Percentiles rank a stretch among this genome's conserved stretches.
phyloP scores from a whole-genome alignment of 2,797 vertebrate species.

The Loris lydekkerianus region DNA sequence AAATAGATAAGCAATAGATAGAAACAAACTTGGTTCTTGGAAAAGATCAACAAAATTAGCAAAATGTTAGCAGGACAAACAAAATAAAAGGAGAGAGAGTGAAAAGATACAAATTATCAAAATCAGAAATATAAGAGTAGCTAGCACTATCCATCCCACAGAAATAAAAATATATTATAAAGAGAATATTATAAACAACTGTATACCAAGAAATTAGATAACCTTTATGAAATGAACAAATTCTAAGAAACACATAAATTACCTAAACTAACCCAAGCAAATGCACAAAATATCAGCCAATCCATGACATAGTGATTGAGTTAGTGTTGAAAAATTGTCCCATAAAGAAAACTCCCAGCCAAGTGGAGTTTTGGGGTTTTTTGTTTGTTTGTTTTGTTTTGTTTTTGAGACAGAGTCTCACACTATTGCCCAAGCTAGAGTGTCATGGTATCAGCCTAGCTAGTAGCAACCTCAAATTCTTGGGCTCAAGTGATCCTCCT shows the following conservation, averaged over 20 bases:
- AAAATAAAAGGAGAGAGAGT: neutral
- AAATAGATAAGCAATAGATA: neutral
- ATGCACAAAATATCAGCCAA: neutral
- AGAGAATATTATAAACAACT: no score
- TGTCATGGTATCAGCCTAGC: no score
- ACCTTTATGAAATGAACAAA: neutral
- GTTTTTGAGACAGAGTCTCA: no score
- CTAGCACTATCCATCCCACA: neutral
- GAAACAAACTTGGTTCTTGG: neutral
- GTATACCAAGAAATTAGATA: slow-evolving; percentile 3
- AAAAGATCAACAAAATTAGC: neutral
- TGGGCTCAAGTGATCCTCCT: no score
- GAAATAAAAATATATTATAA: neutral
- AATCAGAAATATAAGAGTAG: neutral
- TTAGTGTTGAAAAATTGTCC: neutral
- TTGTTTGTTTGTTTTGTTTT: no score
- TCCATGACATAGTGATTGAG: neutral
- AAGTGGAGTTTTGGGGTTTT: neutral
- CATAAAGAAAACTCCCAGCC: neutral
- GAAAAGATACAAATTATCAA: neutral
- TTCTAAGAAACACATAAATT: neutral
- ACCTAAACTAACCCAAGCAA: neutral
- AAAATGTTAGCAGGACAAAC: neutral
- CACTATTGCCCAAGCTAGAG: no score
- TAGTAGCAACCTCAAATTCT: no score